Base-by-base conservation (phyloP, 2,797 vertebrate genomes). In the Ctenosaura bakeri region DNA sequence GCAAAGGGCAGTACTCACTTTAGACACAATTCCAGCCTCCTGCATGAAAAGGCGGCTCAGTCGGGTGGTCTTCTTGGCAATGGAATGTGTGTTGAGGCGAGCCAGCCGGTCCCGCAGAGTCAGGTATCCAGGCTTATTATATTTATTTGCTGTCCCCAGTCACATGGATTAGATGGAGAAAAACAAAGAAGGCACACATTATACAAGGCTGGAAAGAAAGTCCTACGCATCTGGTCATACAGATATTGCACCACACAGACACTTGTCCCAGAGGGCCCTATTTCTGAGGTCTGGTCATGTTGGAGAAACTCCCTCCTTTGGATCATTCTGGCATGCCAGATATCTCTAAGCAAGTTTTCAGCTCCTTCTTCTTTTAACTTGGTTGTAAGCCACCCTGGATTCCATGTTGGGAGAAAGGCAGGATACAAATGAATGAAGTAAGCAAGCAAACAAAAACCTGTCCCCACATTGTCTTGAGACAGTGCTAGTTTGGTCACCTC, bases 1-100 rank as follows among this genome's bases (percentile, higher is more conserved):
- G 24, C 76, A 24, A 29, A 0, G n/a, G 22, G 24, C 62, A 24
- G 42, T 87, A 85, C 95, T 92, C 96, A 99, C 99, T 98, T 98
- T 99, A 38, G 98, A 85, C 88, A 97, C 96, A 0, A 99, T 98
- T 88, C 99, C 99, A 0, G 99, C 97, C 96, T 98, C 98, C 0
- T 99, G 98, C 96, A 99, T 98, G 94, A 99, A 95, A 46, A 98
- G 97, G 90, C 98, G 98, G 95, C 99, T 98, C 88, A 99, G 95
- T 64, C 99, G 97, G 0, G 98, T 97, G 0, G 98, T 99, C 97
- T 99, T 99, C 97, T 99, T 99, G 62, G 98, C 98, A 1, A 99
- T 98, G 91, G 98, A 99, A 96, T 98, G 98, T 0, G 98, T 96
- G 96, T 98, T 99, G 93, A 99, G 95, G 6, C 98, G 98, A 6